Evolutionary conservation across 2,797 vertebrate species (phyloP), one percentile per base, ranked within the genome.

Genomic region (Odontamblyopus rebecca): DNA sequence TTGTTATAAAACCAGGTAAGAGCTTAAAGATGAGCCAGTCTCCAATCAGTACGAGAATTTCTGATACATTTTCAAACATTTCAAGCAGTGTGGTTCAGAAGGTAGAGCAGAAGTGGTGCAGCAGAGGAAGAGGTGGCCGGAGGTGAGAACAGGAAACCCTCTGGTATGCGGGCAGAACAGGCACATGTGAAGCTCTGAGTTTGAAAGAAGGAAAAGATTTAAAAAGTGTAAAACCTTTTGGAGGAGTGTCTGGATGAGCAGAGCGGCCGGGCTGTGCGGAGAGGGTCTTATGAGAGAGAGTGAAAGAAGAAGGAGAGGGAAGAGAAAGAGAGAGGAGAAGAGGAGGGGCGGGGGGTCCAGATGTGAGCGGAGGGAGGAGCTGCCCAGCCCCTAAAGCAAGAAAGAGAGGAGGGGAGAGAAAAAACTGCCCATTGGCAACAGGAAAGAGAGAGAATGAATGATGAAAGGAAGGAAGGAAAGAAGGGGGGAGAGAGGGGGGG

Each of bases 331-430:
- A n/a, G 7, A 51, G 53, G 6, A 23, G n/a, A 23, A 8, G 8
- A 3, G 2, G 19, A 1, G 53, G 6, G n/a, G 3, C 90, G 1
- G 2, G 19, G 53, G 6, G n/a, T 9, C 90, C 91, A 93, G 92
- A 93, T 92, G 93, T 88, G 89, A 82, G 76, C 77, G 77, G 86
- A 83, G 83, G 92, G 93, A 91, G 95, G 89, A 92, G 92, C 93
- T 89, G 90, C 85, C 91, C 91, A 88, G 79, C 76, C 51, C 51
- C 51, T n/a, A 16, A 56, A 27, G n/a, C 12, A 1, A 57, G n/a
- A 11, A 8, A 12, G 54, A 77, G 82, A 81, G 78, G 44, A 59
- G 50, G 50, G 56, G 26, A 26, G 54, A 2, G n/a, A 5, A 56
- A 41, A 12, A 9, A 41, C 38, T 41, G 38, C 38, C 38, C 11